Conservation (phyloP, 2,888 invertebrate genomes). For the Thumatha senex region DNA sequence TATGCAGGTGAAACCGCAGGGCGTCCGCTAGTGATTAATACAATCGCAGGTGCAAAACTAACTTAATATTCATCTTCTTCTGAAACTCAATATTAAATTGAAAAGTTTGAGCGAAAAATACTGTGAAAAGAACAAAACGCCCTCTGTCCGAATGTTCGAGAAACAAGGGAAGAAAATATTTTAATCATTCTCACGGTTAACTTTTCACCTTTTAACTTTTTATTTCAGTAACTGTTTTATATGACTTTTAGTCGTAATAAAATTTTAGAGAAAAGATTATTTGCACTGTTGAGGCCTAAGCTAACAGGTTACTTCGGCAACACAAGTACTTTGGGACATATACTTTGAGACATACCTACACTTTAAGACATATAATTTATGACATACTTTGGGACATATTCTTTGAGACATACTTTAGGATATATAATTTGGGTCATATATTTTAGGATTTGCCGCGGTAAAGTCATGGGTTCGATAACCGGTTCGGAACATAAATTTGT, state of each 20-base stretch:
- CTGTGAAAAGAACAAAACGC: conserved; percentile 60
- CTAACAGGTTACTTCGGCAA: too few species aligned
- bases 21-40: conserved; percentile 8
- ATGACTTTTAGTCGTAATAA: conserved; percentile 1
- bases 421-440: too few species aligned
- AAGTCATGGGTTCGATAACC: too few species aligned
- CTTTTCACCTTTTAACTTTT: conserved; percentile 32
- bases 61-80: conserved; percentile 25
- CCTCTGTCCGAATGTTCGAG: conserved; percentile 42
- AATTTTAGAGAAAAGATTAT: neutral
- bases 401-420: too few species aligned
- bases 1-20: neutral
- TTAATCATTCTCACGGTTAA: conserved; percentile 53
- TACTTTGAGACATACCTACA: too few species aligned
- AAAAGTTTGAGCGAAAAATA: conserved; percentile 48
- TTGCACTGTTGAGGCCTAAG: too few species aligned
- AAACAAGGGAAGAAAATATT: conserved; percentile 48
- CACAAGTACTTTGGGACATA: too few species aligned
- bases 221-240: conserved; percentile 1
- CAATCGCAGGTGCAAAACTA: conserved; percentile 39
- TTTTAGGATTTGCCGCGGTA: too few species aligned
- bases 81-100: conserved; percentile 57
- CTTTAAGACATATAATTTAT: too few species aligned
- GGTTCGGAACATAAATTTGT: too few species aligned
- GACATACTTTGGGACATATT: too few species aligned